Evolutionary conservation across 1,140 invertebrate species (phyloP), one percentile per base, ranked within the genome.

Genomic region (Ctenoplectra terminalis): DNA sequence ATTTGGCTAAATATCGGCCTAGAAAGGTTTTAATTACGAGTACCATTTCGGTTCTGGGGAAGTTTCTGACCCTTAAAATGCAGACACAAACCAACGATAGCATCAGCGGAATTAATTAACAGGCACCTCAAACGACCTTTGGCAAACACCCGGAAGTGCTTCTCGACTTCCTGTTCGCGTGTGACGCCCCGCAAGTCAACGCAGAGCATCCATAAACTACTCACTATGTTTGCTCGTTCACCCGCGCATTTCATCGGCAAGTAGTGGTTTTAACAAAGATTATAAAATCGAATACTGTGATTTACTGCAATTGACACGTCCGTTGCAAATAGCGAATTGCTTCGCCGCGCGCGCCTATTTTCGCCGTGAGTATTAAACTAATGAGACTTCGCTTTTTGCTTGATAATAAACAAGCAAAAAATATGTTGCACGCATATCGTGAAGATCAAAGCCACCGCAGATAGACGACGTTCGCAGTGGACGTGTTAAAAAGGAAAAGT

Each of bases 221-320:
- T n/a, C 34, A 2, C 1, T 29, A 46, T 29, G 48, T 56, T 64
- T 40, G 52, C 48, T 31, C 17, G 37, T 1, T n/a, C 34, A 43
- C 8, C 5, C 29, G 29, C 64, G 20, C 46, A 60, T 61, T 70
- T 70, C 54, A 31, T 29, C 13, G 37, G 15, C 71, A 80, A 83
- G 71, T 81, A 81, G 31, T 50, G 40, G 69, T 52, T 84, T 88
- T 87, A 83, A 87, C 83, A 82, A 83, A 74, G 82, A 85, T 86
- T 89, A 84, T 77, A 87, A 88, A 89, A 88, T 87, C 86, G 83
- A 83, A 86, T 80, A 83, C 58, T 34, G 70, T 74, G 82, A 89
- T 83, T 83, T 82, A 43, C 50, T 67, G 84, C 78, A 84, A 86
- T 87, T 88, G n/a, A n/a, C n/a, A n/a, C n/a, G n/a, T n/a, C n/a